Percentiles rank a stretch among this genome's conserved stretches.
Evolutionary conservation across 2,888 invertebrate species (phyloP).

Genomic region (Drosophila bunnanda): DNA sequence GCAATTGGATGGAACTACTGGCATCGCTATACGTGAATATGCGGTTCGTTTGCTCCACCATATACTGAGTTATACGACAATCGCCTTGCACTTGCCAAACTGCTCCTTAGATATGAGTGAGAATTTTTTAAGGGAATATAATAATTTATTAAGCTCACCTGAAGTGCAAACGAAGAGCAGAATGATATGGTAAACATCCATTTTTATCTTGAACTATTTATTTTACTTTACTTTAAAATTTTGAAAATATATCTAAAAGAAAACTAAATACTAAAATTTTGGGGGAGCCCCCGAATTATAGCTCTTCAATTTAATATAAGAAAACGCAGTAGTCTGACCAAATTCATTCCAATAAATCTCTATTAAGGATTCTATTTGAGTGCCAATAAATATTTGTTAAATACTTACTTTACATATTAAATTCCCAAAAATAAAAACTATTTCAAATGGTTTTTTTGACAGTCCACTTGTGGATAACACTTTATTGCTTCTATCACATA

Average conservation of each 20-base stretch:
- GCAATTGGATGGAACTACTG: conserved; percentile 39
- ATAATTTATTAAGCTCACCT: conserved; percentile 38
- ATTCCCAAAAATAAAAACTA: background rate
- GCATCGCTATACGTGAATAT: conserved; percentile 58
- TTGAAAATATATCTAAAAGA: background rate
- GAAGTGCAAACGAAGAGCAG: conserved; percentile 1
- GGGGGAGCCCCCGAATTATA: background rate
- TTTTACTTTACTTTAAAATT: conserved; percentile 8
- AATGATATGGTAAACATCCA: background rate
- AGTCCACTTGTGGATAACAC: conserved; percentile 78
- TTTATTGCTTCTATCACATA: conserved; percentile 73
- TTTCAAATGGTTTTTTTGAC: conserved; percentile 51
- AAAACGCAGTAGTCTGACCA: background rate
- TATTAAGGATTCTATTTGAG: too few relatives aligned
- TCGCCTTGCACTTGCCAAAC: conserved; percentile 11
- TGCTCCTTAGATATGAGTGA: background rate
- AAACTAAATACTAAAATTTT: background rate
- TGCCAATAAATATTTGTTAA: background rate
- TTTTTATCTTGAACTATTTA: background rate
- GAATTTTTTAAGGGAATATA: background rate
- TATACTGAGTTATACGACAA: conserved; percentile 16
- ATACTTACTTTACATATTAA: background rate
- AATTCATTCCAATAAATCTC: too few relatives aligned
- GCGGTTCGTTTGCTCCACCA: conserved; percentile 57
- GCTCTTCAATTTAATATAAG: background rate